A percentile compares a stretch with the other conserved stretches of the same genome.
phyloP scores from a whole-genome alignment of 1,140 invertebrate species.

The Wasmannia auropunctata region DNA sequence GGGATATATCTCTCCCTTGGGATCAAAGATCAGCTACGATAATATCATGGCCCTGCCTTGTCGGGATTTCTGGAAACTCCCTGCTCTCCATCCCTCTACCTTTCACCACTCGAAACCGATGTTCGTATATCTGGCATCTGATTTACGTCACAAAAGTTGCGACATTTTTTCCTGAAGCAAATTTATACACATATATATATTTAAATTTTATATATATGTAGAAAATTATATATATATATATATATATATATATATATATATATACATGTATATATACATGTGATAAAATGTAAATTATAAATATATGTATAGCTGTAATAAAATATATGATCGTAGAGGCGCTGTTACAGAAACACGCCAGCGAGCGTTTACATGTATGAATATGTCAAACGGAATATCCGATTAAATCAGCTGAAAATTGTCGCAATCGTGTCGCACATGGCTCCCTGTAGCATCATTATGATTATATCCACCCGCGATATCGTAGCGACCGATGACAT shows the following conservation, averaged over 20 bases:
- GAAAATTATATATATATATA: neutral
- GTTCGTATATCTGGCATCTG: neutral
- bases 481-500: neutral
- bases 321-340: neutral
- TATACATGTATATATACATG: neutral
- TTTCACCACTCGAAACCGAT: neutral
- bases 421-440: slow-evolving; percentile 5
- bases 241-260: neutral
- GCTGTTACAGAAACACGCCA: neutral
- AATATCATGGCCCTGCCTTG: slow-evolving; percentile 43
- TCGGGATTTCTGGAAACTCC: slow-evolving; percentile 40
- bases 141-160: neutral
- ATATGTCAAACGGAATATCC: slow-evolving; percentile 21
- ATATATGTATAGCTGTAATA: neutral
- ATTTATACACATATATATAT: neutral
- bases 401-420: slow-evolving; percentile 35
- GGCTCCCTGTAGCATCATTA: slow-evolving; percentile 10
- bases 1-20: slow-evolving; percentile 34
- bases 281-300: too few species aligned
- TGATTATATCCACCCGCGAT: slow-evolving; percentile 17
- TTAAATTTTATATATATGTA: neutral
- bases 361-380: neutral
- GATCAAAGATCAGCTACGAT: slow-evolving; percentile 56
- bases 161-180: neutral
- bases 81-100: neutral